A percentile compares a stretch with the other conserved stretches of the same genome.
Evolutionary conservation across 2,113 vertebrate genomes (phyloP).

Genomic region (Vidua macroura): DNA sequence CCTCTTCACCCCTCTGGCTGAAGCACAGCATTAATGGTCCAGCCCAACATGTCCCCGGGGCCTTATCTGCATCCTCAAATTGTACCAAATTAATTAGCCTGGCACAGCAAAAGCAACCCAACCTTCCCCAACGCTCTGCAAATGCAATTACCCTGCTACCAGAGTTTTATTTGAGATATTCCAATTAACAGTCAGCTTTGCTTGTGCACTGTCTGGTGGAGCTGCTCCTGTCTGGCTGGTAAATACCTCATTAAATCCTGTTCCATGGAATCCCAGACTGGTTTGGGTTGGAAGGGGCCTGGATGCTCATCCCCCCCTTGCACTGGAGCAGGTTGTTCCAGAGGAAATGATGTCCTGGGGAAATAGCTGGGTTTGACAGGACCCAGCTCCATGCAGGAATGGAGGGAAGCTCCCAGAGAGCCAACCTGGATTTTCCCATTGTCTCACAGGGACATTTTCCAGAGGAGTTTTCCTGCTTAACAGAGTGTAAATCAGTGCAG

Average conservation of each 20-base stretch:
- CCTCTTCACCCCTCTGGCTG: not conserved
- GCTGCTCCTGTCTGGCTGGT: not conserved
- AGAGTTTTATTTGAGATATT: conserved; percentile 9
- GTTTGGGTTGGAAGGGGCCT: not conserved
- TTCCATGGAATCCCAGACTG: not conserved
- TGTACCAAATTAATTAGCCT: conserved; percentile 56
- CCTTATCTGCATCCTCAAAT: conserved; percentile 9
- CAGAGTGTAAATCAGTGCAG: not conserved
- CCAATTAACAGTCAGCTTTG: conserved; percentile 7
- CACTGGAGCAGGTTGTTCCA: not conserved
- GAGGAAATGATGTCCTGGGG: not conserved
- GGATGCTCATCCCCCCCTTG: not conserved
- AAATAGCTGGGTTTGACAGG: not conserved
- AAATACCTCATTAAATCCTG: not conserved
- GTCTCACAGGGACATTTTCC: not conserved
- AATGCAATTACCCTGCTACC: not conserved
- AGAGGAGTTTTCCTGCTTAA: not conserved
- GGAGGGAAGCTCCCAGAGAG: not conserved
- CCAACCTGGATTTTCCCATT: not conserved
- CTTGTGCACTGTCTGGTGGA: not conserved
- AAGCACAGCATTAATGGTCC: not conserved
- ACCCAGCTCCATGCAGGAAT: accelerated
- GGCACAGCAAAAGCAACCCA: not conserved
- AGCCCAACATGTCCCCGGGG: not conserved
- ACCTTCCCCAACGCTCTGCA: not conserved